Evolutionary conservation across 2,797 vertebrate genomes (phyloP), one percentile per base, ranked within the genome.

Genomic region (Cyprinodon diabolis): DNA sequence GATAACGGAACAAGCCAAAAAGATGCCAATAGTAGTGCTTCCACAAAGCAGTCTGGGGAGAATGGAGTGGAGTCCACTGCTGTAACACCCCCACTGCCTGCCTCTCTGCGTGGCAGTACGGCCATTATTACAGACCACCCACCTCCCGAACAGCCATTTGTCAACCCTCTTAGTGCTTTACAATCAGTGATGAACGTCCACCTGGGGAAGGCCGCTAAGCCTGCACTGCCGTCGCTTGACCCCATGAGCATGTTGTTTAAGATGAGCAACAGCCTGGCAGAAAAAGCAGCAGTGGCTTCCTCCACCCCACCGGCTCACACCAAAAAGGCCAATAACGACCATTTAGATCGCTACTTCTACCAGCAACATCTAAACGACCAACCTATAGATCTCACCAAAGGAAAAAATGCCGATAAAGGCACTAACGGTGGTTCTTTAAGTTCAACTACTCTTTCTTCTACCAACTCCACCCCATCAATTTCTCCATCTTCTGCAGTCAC

Each of bases 211-310:
- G 98, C 98, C 0, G 97, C 98, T 60, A 99, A 99, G 86, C 98
- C 98, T 1, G 97, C 98, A 47, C 90, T 99, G 87, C 98, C 98
- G 0, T 95, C 97, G 60, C 95, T 99, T 40, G 98, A 99, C 92
- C 98, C 98, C 76, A 99, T 99, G 97, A 99, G 98, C 92, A 99
- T 99, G 98, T 95, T 99, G 71, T 99, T 99, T 90, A 99, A 99
- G 95, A 99, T 99, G 98, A 99, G 98, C 95, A 99, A 99, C 92
- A 99, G 96, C 92, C 93, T 99, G 91, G 98, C 97, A 0, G 98
- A 99, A 89, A 99, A 99, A 92, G 97, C 98, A 2, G 97, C 98
- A 0, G 96, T 99, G 84, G 97, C 98, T 37, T 90, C 95, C 66
- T 95, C 95, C 66, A 97, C 97, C 54, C 97, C 97, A 49, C 96